Base-by-base conservation (phyloP, 2,797 vertebrate species). In the Spinibarbus caldwelli region DNA sequence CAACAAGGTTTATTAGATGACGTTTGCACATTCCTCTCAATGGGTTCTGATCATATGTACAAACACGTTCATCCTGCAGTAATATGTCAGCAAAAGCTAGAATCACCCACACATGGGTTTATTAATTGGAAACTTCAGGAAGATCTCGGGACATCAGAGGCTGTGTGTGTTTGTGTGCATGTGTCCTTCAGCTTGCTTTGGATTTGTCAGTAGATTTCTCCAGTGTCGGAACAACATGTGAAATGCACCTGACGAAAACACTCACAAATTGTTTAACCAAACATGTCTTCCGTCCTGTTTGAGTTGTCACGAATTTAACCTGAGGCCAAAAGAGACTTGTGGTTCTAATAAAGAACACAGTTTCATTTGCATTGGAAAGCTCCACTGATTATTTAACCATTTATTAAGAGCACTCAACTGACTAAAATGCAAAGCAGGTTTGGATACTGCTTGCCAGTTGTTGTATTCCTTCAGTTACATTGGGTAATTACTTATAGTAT, bases 91-190 rank as follows among this genome's bases (percentile, higher is more conserved):
- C 34, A 26, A 34, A 29, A 64, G 21, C 17, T 23, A 43, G 43
- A 68, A 77, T 68, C 68, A 76, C 29, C 62, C 5, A 34, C 68
- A 78, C 85, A 45, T 73, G 45, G 83, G 3, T 0, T 67, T 84
- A 86, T 82, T 79, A 84, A 86, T 82, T 87, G n/a, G 86, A 88
- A 89, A 88, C 87, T 87, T 82, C 87, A 23, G 82, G 38, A 38
- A 38, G 38, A 38, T 38, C 38, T 38, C 38, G 8, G 38, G 5
- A 4, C 68, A 9, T 64, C 47, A 54, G 2, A 78, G 38, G 67
- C 36, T 52, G 71, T 78, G 72, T 78, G 8, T 64, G 68, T 84
- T 38, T 36, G 62, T 80, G 67, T 52, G 17, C 64, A 29, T 64
- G 47, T 19, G 26, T 38, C 21, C 17, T 14, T 75, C 6, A 36